Base-by-base conservation (phyloP, 2,888 invertebrate species). In the Crematogaster levior region DNA sequence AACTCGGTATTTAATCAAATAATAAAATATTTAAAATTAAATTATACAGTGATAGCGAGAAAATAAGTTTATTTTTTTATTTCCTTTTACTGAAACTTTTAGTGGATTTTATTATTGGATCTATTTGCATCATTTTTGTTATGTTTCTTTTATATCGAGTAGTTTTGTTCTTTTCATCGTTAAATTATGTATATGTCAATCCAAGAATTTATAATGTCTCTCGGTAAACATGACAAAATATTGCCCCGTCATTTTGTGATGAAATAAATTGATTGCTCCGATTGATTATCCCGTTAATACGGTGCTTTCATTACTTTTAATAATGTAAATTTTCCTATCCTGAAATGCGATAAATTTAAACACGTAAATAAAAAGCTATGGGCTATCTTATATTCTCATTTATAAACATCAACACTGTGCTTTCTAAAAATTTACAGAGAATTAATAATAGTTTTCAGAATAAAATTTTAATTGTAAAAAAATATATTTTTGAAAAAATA, bases 261-360 rank as follows among this genome's bases (percentile, higher is more conserved):
- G 40, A 72, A 18, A 63, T 46, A 63, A 74, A 74, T 74, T 73
- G 73, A 60, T 43, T 46, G 63, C 65, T 61, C 21, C 34, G 46
- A 74, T 74, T 74, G 46, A 74, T 74, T 63, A 63, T 63, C 43
- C 43, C 15, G 43, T 30, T 63, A 61, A 63, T 63, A 63, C 63
- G 21, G 6, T 46, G 43, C 65, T 63, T 74, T 43, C 30, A 73
- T 73, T 63, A 73, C 30, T 34, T 10, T 61, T 46, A 74, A 73
- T 61, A 73, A 73, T 70, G 24, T 21, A n/a, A 40, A 72, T 72
- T 72, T 72, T 72, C 40, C 37, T 18, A 46, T 18, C 27, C 21
- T 46, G 27, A 63, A 74, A 74, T 10, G 15, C 5, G 10, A 58
- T 70, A 51, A 68, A 37, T 46, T 21, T 74, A 46, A 74, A 61